phyloP scores from a whole-genome alignment of 2,888 invertebrate genomes.

The Cheiracanthium punctorium region DNA sequence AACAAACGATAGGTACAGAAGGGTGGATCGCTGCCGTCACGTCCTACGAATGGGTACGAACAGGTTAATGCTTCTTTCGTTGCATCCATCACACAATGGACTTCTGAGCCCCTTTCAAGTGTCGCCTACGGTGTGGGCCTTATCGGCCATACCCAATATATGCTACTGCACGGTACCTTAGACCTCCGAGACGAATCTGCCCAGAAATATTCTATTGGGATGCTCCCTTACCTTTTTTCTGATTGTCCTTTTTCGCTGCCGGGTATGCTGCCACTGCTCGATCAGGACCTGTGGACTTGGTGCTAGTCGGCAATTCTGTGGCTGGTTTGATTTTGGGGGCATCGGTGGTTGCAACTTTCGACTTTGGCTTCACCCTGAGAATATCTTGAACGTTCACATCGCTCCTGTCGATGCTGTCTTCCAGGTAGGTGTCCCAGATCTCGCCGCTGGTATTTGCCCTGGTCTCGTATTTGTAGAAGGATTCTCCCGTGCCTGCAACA shows the following conservation, averaged over 20 bases:
- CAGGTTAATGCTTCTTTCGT: no score
- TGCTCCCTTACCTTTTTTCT: conserved; percentile 34
- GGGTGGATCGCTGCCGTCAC: no score
- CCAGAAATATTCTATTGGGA: no score
- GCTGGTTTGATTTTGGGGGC: not conserved
- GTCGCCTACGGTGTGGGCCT: no score
- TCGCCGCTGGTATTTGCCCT: conserved; percentile 52
- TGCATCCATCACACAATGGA: no score
- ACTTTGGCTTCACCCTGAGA: conserved; percentile 37
- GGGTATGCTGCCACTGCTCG: not conserved
- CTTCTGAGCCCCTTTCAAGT: no score
- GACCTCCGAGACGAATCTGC: no score
- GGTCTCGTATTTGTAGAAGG: conserved; percentile 54
- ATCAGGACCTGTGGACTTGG: not conserved
- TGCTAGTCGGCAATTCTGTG: not conserved
- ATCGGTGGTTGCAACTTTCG: not conserved
- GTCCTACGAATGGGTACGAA: no score
- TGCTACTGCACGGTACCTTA: no score
- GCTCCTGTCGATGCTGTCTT: conserved; percentile 16
- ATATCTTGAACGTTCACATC: conserved; percentile 35
- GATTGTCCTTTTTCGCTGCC: conserved; percentile 9
- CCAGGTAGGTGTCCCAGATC: conserved; percentile 25
- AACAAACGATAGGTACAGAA: no score
- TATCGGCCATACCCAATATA: no score
- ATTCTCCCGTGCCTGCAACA: conserved; percentile 10